Base-by-base conservation (phyloP, 2,888 invertebrate species). In the Torymus tubicola region DNA sequence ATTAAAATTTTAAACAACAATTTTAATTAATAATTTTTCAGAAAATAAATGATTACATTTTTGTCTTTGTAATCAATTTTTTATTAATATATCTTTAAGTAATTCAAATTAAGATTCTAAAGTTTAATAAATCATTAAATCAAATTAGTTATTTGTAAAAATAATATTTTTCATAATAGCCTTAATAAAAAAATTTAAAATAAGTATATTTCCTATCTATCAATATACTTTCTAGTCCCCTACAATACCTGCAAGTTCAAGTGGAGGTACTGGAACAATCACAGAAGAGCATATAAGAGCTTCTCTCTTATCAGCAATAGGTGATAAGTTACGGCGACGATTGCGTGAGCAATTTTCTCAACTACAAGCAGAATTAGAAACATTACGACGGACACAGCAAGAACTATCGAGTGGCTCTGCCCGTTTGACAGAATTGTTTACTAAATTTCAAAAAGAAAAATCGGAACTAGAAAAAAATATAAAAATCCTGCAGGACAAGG, bases 281-380 rank as follows among this genome's bases (percentile, higher is more conserved):
- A 96, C 98, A 68, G 97, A 98, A 86, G 98, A 98, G 89, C 98
- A 99, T 89, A 97, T 99, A 83, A 95, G 96, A 88, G 97, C 96
- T 42, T 99, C 99, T 0, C 92, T 99, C 24, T 91, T 98, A 18
- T 97, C 98, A 78, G 99, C 99, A 31, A 96, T 99, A 0, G 97
- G 98, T 91, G 99, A 99, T 89, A 98, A 98, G 91, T 91, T 99
- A 84, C 93, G 96, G 86, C 92, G 97, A 82, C 94, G 96, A 83
- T 93, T 99, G 85, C 95, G 95, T 86, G 99, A 99, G 88, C 96
- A 96, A 87, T 96, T 96, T 82, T 96, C 96, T 86, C 97, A 98
- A 89, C 95, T 96, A 82, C 96, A 97, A 91, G 98, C 97, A 8
- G 98, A 98, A 91, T 92, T 98, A 84, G 96, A 98, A 87, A 98